A percentile compares a stretch with the other conserved stretches of the same genome.
phyloP scores from a whole-genome alignment of 2,797 vertebrate species.

The Chloroceryle inda region DNA sequence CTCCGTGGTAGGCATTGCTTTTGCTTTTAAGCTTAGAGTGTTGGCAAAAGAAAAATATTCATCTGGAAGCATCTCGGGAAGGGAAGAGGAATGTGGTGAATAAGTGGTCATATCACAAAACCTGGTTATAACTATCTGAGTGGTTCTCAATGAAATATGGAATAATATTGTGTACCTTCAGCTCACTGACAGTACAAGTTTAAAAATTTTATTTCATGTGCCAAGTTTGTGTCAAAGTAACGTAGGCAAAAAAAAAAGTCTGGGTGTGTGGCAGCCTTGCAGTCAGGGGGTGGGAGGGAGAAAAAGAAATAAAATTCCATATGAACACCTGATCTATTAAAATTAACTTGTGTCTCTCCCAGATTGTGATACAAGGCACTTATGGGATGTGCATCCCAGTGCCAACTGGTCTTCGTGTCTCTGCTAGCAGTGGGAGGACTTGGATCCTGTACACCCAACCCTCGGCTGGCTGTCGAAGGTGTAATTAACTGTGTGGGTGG shows the following conservation, averaged over 20 bases:
- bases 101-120: slow-evolving; percentile 49
- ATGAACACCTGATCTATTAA: neutral
- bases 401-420: slow-evolving; percentile 62
- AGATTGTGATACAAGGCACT: neutral
- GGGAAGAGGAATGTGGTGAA: neutral
- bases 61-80: neutral
- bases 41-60: neutral
- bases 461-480: neutral
- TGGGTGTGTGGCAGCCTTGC: neutral
- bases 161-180: slow-evolving; percentile 44
- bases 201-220: slow-evolving; percentile 31
- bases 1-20: neutral
- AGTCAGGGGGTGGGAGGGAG: fast-evolving
- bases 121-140: slow-evolving; percentile 29
- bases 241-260: neutral
- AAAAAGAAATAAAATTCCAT: neutral
- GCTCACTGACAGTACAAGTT: slow-evolving; percentile 24
- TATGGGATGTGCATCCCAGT: neutral
- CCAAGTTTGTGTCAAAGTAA: slow-evolving; percentile 30
- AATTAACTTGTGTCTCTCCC: neutral
- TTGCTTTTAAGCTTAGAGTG: neutral
- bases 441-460: slow-evolving; percentile 61
- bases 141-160: slow-evolving; percentile 41
- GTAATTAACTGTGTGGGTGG: slow-evolving; percentile 72
- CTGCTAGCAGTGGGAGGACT: slow-evolving; percentile 59